phyloP scores from a whole-genome alignment of 2,113 vertebrate species.

The Rhizomys pruinosus region DNA sequence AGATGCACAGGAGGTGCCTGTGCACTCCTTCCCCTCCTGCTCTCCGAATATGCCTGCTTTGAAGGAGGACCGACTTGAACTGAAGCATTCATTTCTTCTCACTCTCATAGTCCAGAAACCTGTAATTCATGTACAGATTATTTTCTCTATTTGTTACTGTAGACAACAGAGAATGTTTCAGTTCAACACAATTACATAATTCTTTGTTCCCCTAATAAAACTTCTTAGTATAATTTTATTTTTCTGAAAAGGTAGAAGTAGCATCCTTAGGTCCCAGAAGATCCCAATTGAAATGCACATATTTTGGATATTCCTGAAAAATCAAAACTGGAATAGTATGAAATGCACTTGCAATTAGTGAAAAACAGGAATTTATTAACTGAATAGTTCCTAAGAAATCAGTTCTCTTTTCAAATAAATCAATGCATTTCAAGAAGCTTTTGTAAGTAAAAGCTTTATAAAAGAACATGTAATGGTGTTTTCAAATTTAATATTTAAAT shows the following conservation, averaged over 20 bases:
- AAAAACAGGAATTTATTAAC: slow-evolving; percentile 49
- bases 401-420: slow-evolving; percentile 49
- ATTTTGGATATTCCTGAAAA: slow-evolving; percentile 49
- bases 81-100: neutral
- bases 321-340: neutral
- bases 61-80: neutral
- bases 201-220: slow-evolving; percentile 19
- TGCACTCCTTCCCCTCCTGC: neutral
- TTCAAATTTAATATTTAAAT: slow-evolving; percentile 62
- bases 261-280: neutral
- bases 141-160: slow-evolving; percentile 15
- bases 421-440: slow-evolving; percentile 23
- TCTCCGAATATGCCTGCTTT: neutral
- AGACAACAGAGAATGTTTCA: neutral
- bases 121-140: neutral
- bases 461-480: slow-evolving; percentile 10
- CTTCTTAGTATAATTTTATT: slow-evolving; percentile 14
- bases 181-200: neutral
- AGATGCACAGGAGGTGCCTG: neutral
- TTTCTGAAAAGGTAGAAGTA: slow-evolving; percentile 33
- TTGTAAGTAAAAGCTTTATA: neutral
- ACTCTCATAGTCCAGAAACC: neutral
- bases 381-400: slow-evolving; percentile 46
- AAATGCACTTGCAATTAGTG: neutral
- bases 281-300: neutral